Base-by-base conservation (phyloP, 2,888 invertebrate species). In the Erynnis tages region DNA sequence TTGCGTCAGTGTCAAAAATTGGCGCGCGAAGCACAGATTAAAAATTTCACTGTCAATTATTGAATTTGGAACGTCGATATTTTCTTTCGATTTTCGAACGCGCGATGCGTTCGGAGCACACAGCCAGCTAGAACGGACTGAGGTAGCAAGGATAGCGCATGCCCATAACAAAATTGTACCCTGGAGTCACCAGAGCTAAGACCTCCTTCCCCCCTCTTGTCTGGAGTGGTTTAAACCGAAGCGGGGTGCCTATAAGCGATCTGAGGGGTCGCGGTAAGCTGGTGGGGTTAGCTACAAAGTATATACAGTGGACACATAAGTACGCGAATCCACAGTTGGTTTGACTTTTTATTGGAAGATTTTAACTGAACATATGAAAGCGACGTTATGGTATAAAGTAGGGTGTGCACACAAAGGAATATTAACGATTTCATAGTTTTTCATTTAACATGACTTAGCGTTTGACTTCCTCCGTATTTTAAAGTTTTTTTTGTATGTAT, bases 271-370 rank as follows among this genome's bases (percentile, higher is more conserved):
- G 54, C 10, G 1, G 4, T 34, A 52, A 11, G 47, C 11, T 76
- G 77, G 54, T 55, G 40, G 38, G 43, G 21, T 44, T 50, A 43
- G n/a, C 54, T 60, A 66, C 62, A 65, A 62, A 72, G 61, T 67
- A 67, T 65, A 63, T 56, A 66, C 60, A 60, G 61, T 59, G 58
- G 19, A 13, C 29, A 43, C 35, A 59, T 64, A 67, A 65, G 66
- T 67, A 69, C 55, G 49, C 50, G 79, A 80, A 77, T 73, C 87
- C 77, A 86, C 85, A 86, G 85, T 82, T 85, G 86, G 85, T 85
- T 80, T 65, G 62, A 63, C 62, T 67, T 66, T 67, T 46, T 16
- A 52, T 61, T 66, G 41, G 34, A 50, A 35, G 41, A 25, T 23
- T 48, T 48, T 30, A 48, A 21, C 27, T 14, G 29, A 21, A 38